Evolutionary conservation across 2,113 vertebrate species (phyloP), one percentile per base, ranked within the genome.

Genomic region (Amia ocellicauda): DNA sequence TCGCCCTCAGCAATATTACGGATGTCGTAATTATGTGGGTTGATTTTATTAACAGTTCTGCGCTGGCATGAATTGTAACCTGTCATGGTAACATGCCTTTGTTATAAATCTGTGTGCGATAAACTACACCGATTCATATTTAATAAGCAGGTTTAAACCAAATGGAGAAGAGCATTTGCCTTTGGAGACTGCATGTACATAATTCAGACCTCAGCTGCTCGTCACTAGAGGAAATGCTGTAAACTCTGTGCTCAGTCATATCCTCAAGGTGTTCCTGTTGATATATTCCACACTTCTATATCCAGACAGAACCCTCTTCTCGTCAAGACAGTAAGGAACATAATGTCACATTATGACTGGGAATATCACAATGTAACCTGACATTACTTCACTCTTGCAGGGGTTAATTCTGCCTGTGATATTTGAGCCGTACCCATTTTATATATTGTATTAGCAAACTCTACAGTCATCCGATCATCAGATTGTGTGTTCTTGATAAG

Each of bases 41-140:
- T 76, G 78, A 75, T 89, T 86, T 90, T 81, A 89, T 86, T 80
- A 78, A 71, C 63, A 23, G 68, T 49, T 83, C 79, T 74, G 36
- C 2, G 17, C 66, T 26, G 56, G 68, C 64, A 36, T 76, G 50
- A 76, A 83, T 76, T 55, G 62, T 77, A 69, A 67, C 63, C 69
- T 63, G 55, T 67, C 52, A 58, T 2, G 28, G 74, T 36, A 64
- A 62, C 78, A 77, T 67, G 83, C 82, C 74, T 80, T 77, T 63
- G 67, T 66, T 70, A 61, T 62, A 67, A 64, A 70, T 49, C 26
- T 66, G 63, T 58, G 50, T 58, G 71, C 54, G 74, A 77, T 81
- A 76, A 75, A 74, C 69, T 56, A 63, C 53, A 56, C 29, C 36
- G 47, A 42, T 74, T 63, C 60, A 61, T 41, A 57, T 70, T 64